Conservation (phyloP, 1,140 invertebrate genomes). For the Nomia melanderi region DNA sequence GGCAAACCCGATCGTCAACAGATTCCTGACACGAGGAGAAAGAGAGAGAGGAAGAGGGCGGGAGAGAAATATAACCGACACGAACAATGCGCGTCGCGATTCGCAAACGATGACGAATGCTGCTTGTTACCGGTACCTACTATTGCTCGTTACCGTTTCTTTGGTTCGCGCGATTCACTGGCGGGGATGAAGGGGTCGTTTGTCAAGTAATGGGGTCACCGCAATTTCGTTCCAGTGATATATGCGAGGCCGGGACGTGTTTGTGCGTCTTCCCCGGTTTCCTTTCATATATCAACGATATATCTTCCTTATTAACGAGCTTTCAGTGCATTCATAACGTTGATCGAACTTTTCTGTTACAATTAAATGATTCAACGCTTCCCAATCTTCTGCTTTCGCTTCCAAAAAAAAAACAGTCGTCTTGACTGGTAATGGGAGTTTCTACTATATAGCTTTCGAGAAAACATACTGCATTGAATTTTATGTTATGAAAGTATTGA, state of each 20-base stretch:
- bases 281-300: not conserved
- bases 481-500: too few relatives aligned
- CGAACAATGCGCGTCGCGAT: slow-evolving; percentile 6
- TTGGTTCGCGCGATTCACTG: not conserved
- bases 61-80: slow-evolving; percentile 1
- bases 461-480: too few relatives aligned
- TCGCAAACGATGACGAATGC: slow-evolving; percentile 25
- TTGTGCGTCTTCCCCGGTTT: not conserved
- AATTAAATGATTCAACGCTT: not conserved
- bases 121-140: slow-evolving; percentile 38
- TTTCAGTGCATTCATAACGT: too few relatives aligned
- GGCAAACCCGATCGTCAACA: not conserved
- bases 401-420: too few relatives aligned
- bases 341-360: not conserved
- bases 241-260: slow-evolving; percentile 2
- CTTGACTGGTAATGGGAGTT: too few relatives aligned
- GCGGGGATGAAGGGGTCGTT: not conserved
- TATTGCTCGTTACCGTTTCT: slow-evolving; percentile 43
- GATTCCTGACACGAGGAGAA: not conserved
- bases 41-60: not conserved
- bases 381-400: too few relatives aligned
- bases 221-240: slow-evolving; percentile 12
- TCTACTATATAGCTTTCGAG: too few relatives aligned
- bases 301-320: not conserved
- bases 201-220: slow-evolving; percentile 29